These are phyloP conservation scores for Schizopygopsis malacanthus DNA, from an alignment of 2,797 vertebrate genomes.

Conservation along the genomic window DNA sequence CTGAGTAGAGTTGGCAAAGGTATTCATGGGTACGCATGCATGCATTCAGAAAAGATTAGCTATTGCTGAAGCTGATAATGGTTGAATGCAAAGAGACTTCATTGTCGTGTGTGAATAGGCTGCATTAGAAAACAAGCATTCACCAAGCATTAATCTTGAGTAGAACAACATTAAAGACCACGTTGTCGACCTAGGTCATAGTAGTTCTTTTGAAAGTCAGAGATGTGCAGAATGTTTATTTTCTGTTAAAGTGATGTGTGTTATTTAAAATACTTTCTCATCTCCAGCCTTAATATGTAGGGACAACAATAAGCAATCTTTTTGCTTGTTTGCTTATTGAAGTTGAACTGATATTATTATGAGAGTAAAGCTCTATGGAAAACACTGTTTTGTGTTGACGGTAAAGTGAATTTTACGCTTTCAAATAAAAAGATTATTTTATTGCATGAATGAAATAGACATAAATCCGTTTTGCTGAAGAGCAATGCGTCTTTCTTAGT, in stretches of 20 bases:
- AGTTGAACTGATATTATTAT: neutral
- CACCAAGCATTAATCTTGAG: neutral
- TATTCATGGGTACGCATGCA: constrained; percentile 11
- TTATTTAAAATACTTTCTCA: neutral
- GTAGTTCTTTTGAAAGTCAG: neutral
- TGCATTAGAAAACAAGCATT: constrained; percentile 22
- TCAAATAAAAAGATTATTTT: constrained; percentile 71
- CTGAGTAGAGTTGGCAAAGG: neutral
- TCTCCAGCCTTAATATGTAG: neutral
- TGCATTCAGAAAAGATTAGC: constrained; percentile 22
- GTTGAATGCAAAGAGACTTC: constrained; percentile 18
- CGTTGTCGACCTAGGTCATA: neutral
- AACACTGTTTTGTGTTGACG: constrained; percentile 58
- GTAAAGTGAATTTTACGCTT: constrained; percentile 67
- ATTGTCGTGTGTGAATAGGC: constrained; percentile 5
- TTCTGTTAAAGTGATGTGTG: neutral
- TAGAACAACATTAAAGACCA: neutral
- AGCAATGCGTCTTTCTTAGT: constrained; percentile 46
- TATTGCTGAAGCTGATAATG: constrained; percentile 1
- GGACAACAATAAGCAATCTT: neutral
- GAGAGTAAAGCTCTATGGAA: neutral
- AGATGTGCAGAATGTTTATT: neutral
- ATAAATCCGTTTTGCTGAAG: constrained; percentile 33
- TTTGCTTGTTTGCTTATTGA: neutral
- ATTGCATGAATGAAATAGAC: constrained; percentile 66